Conservation (phyloP, 2,888 invertebrate species). For the Leptinotarsa rubiginosa region DNA sequence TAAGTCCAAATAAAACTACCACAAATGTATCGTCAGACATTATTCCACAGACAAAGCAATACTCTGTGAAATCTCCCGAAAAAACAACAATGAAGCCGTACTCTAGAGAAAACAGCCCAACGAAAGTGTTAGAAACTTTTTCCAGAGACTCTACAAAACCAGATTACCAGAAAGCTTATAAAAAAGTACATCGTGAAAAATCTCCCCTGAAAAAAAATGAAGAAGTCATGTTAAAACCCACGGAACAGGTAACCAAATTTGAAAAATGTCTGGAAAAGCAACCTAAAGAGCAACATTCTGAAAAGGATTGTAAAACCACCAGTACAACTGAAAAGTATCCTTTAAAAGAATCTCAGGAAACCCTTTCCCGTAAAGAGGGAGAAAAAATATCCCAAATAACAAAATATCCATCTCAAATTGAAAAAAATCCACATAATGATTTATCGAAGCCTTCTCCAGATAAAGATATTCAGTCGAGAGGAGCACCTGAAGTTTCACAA, state of each 20-base stretch:
- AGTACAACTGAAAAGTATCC: slow-evolving; percentile 49
- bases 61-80: not conserved
- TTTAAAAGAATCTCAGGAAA: slow-evolving; percentile 36
- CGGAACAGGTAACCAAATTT: slow-evolving; percentile 52
- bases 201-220: not conserved
- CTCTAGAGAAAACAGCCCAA: not conserved
- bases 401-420: slow-evolving; percentile 53
- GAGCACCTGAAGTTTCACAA: not conserved
- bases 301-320: not conserved
- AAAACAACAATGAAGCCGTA: not conserved
- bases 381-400: slow-evolving; percentile 40
- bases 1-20: not conserved
- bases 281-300: slow-evolving; percentile 22
- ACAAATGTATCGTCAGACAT: not conserved
- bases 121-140: not conserved
- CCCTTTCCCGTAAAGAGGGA: slow-evolving; percentile 36
- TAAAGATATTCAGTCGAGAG: slow-evolving; percentile 22
- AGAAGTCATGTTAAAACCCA: not conserved
- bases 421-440: slow-evolving; percentile 45
- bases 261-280: slow-evolving; percentile 48
- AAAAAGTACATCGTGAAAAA: not conserved
- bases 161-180: slow-evolving; percentile 13
- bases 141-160: not conserved
- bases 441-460: slow-evolving; percentile 42
- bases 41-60: not conserved